Evolutionary conservation across 2,113 vertebrate species (phyloP).

Genomic region (Pavo muticus): DNA sequence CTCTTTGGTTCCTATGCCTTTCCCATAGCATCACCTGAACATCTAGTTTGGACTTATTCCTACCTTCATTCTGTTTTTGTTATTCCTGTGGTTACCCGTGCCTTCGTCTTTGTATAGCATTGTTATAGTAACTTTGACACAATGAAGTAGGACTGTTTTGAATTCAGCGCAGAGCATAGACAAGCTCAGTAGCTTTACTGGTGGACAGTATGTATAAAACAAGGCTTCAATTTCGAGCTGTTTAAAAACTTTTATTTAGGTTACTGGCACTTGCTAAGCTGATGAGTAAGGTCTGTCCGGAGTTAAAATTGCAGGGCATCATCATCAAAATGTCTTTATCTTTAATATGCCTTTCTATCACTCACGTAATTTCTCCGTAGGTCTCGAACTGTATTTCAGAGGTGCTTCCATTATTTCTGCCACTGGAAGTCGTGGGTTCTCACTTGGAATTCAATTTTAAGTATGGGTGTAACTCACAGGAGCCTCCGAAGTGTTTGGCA

Average conservation of each 20-base stretch:
- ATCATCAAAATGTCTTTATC: neutral
- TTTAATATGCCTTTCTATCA: neutral
- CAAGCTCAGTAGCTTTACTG: neutral
- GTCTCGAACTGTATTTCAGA: neutral
- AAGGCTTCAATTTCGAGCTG: neutral
- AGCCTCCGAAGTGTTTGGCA: neutral
- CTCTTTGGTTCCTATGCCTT: neutral
- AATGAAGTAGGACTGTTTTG: neutral
- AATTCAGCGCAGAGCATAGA: neutral
- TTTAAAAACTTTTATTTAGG: neutral
- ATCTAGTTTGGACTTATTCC: neutral
- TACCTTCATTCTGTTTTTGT: accelerated
- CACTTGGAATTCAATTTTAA: neutral
- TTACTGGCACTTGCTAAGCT: neutral
- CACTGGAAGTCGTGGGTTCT: neutral
- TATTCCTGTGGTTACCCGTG: neutral
- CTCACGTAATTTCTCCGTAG: accelerated
- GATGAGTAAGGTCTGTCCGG: neutral
- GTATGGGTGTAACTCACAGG: neutral
- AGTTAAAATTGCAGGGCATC: neutral
- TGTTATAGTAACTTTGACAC: neutral
- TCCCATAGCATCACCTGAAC: neutral
- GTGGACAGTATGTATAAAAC: neutral
- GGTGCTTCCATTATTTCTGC: neutral
- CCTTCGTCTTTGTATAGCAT: neutral